Conservation (phyloP, 2,797 vertebrate species). For the Halcyon smyrnensis region DNA sequence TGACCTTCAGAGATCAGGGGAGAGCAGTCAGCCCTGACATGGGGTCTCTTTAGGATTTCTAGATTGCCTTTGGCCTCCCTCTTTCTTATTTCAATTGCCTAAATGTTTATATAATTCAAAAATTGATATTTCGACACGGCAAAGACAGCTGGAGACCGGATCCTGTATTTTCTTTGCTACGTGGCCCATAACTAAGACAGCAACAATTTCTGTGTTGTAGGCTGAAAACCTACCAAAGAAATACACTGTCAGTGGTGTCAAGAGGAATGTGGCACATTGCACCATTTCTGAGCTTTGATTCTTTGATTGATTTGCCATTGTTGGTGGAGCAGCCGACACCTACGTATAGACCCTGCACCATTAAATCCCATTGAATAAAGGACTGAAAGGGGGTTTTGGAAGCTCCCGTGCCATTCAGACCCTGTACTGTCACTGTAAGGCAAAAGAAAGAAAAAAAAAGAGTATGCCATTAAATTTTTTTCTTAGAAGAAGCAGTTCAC, state of each 20-base stretch:
- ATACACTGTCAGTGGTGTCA: background rate
- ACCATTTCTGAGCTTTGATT: background rate
- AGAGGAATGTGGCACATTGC: background rate
- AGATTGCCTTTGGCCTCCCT: background rate
- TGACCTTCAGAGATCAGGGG: background rate
- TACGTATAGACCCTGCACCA: fast-evolving
- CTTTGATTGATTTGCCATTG: background rate
- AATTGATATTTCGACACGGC: background rate
- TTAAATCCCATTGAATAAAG: background rate
- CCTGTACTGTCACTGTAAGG: background rate
- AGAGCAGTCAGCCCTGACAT: background rate
- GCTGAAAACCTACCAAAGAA: background rate
- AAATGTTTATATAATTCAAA: background rate
- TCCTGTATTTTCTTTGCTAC: background rate
- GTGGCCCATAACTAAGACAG: background rate
- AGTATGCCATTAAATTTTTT: background rate
- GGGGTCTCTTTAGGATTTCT: background rate
- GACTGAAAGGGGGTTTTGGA: background rate
- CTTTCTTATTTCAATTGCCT: background rate
- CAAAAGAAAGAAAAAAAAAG: background rate
- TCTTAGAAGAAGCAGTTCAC: background rate
- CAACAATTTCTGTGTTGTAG: background rate
- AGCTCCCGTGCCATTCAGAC: background rate
- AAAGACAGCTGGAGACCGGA: background rate
- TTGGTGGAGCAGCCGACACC: background rate